Conservation (phyloP, 2,113 vertebrate species). For the Zosterops hypoxanthus region DNA sequence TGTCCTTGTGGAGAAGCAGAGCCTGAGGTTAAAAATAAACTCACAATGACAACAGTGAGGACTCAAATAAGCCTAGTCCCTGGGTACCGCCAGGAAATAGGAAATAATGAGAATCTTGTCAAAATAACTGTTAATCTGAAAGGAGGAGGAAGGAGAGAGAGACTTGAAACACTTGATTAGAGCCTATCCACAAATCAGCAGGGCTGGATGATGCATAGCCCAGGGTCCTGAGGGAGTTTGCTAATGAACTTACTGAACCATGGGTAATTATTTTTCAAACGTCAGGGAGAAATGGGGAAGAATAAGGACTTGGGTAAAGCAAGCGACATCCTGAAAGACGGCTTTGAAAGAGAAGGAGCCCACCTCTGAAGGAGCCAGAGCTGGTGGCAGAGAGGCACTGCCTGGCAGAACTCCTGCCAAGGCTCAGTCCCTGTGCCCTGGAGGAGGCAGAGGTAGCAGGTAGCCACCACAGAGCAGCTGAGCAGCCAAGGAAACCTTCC, state of each 20-base stretch:
- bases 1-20: constrained; percentile 52
- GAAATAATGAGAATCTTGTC: constrained; percentile 66
- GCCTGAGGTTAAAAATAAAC: constrained; percentile 65
- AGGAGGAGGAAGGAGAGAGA: constrained; percentile 42
- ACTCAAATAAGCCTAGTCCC: constrained; percentile 61
- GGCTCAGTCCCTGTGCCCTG: neutral
- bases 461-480: accelerated
- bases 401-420: neutral
- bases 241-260: constrained; percentile 67
- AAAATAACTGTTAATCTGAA: constrained; percentile 66
- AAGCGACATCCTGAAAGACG: neutral
- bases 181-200: constrained; percentile 52
- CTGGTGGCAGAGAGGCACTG: neutral
- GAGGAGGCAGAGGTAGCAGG: neutral
- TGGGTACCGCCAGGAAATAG: constrained; percentile 43
- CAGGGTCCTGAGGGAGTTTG: constrained; percentile 55
- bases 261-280: constrained; percentile 60
- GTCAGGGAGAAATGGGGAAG: constrained; percentile 41
- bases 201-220: constrained; percentile 52
- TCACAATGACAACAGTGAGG: constrained; percentile 49
- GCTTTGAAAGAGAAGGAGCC: neutral
- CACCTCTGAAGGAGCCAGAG: neutral
- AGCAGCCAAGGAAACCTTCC: neutral
- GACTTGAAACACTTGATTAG: constrained; percentile 61
- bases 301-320: neutral